Percentiles rank a stretch among this genome's conserved stretches.
These are phyloP conservation scores for Allacma fusca DNA, from an alignment of 2,888 invertebrate genomes.

Conservation along the genomic window DNA sequence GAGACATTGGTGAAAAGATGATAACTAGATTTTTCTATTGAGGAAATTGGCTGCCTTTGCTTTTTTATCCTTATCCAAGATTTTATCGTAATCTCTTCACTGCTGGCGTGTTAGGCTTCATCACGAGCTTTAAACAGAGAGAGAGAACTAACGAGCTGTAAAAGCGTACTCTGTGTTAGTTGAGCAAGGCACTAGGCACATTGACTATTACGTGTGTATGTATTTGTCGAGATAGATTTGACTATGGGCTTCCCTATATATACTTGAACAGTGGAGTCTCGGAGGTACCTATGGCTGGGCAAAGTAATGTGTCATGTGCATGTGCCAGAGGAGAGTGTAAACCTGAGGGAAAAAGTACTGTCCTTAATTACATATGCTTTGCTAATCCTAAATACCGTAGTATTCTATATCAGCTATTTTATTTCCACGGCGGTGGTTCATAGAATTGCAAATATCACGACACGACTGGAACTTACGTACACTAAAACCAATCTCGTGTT, in stretches of 20 bases:
- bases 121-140: not conserved
- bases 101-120: not conserved
- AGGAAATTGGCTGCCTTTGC: not conserved
- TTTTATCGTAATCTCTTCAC: not conserved
- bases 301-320: conserved; percentile 6
- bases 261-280: no score
- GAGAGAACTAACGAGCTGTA: not conserved
- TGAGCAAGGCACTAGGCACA: not conserved
- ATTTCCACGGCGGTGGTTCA: conserved; percentile 9
- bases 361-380: conserved; percentile 18
- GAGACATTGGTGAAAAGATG: not conserved
- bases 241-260: no score
- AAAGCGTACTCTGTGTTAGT: not conserved
- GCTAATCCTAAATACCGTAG: conserved; percentile 23
- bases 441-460: conserved; percentile 16
- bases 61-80: conserved; percentile 7
- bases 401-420: conserved; percentile 7
- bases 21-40: not conserved
- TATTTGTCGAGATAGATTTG: no score
- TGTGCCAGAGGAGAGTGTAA: not conserved
- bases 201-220: no score
- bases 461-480: not conserved
- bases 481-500: conserved; percentile 41
- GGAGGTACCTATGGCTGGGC: no score
- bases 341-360: conserved; percentile 19